Evolutionary conservation across 2,888 invertebrate genomes (phyloP), one percentile per base, ranked within the genome.

Genomic region (Rhamnusium bicolor): DNA sequence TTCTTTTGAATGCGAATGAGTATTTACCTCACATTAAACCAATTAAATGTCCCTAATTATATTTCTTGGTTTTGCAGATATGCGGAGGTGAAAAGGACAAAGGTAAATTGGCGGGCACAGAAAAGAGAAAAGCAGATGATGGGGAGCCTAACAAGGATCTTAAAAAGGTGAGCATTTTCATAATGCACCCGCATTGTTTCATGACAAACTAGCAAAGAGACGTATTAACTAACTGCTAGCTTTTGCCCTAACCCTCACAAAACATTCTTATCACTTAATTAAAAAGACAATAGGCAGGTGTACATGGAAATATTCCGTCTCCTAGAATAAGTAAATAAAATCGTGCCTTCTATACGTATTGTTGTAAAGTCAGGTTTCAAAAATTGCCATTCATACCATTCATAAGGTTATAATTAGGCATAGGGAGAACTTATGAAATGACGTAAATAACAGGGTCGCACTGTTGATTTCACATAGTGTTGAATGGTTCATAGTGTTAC

Each of bases 111-210:
- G 88, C 90, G 58, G 91, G 92, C 80, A 92, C 94, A 66, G 95
- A 95, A 86, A 96, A 96, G 86, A 90, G 95, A 82, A 95, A 95
- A 90, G 94, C 94, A 12, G 95, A 95, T 84, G 95, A 95, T 83
- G 92, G 92, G 1, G 95, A 95, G 79, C 92, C 93, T 80, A 93
- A 93, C 86, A 95, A 95, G 87, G 95, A 95, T 88, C 91, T 95
- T 83, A 96, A 96, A 90, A 96, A 95, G 94, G 95, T 95, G 89
- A 67, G 29, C 54, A 49, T 16, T 71, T 75, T 47, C 68, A 69
- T 71, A 66, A 72, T 69, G 68, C 65, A 63, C 74, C 72, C 70
- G 74, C 74, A 72, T 74, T 68, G 56, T 67, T 16, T 32, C 19
- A 16, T 18, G 32, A 62, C 66, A 56, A 63, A 61, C 49, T 56